Evolutionary conservation across 2,888 invertebrate species (phyloP).

Genomic region (Scaptomyza reducta): DNA sequence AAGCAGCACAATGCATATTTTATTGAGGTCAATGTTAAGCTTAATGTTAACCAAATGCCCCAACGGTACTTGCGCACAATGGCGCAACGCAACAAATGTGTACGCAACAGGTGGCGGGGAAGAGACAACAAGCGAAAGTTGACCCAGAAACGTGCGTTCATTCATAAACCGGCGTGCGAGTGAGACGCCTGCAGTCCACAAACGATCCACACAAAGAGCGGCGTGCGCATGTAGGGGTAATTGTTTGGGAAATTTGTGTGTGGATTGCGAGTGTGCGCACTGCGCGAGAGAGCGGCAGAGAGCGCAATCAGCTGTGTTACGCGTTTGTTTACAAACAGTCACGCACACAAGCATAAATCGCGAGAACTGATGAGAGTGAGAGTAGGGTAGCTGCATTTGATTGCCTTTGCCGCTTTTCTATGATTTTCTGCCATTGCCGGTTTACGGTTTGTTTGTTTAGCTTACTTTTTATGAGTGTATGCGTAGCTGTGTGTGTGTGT

Average conservation of each 20-base stretch:
- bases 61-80: conserved; percentile 53
- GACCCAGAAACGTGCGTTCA: conserved; percentile 75
- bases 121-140: conserved; percentile 52
- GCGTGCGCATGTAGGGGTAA: conserved; percentile 73
- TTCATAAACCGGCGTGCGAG: conserved; percentile 63
- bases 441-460: conserved; percentile 72
- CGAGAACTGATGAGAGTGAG: background rate
- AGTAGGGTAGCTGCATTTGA: conserved; percentile 24
- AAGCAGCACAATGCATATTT: conserved; percentile 48
- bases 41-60: conserved; percentile 43
- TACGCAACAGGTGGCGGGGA: conserved; percentile 63
- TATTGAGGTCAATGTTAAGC: conserved; percentile 66
- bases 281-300: conserved; percentile 35
- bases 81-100: conserved; percentile 7
- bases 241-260: conserved; percentile 81
- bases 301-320: conserved; percentile 39
- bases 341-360: conserved; percentile 40
- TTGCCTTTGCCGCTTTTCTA: conserved; percentile 27
- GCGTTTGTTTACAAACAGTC: conserved; percentile 48
- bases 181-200: conserved; percentile 53
- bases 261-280: conserved; percentile 63
- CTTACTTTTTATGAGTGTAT: conserved; percentile 67
- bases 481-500: conserved; percentile 19
- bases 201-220: conserved; percentile 34
- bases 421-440: conserved; percentile 20